Conservation (phyloP, 1,140 invertebrate genomes). For the Arion vulgaris region DNA sequence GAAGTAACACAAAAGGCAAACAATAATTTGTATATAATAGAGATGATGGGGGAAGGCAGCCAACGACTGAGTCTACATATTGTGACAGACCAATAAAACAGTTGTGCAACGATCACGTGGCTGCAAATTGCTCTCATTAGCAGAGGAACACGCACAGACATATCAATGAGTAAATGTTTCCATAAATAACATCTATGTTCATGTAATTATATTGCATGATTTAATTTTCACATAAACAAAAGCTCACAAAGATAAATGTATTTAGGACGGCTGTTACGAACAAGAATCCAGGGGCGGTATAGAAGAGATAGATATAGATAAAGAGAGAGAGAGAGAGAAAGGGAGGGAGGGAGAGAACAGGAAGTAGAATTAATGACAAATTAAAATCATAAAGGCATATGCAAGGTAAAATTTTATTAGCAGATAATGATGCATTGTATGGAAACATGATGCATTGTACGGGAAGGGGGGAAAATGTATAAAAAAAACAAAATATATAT, state of each 20-base stretch:
- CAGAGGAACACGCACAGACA: too few relatives aligned
- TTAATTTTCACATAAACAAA: neutral
- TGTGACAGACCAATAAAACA: too few relatives aligned
- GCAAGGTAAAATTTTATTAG: neutral
- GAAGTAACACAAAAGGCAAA: too few relatives aligned
- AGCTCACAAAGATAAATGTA: slow-evolving; percentile 9
- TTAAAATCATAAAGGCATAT: neutral
- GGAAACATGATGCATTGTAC: neutral
- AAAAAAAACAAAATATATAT: neutral
- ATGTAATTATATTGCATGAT: too few relatives aligned
- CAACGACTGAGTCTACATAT: too few relatives aligned
- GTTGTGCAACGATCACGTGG: too few relatives aligned
- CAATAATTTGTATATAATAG: too few relatives aligned
- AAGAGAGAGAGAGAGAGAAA: neutral
- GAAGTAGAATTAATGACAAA: neutral
- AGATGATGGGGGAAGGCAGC: too few relatives aligned
- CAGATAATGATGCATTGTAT: neutral
- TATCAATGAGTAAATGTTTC: too few relatives aligned
- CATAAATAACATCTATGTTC: too few relatives aligned
- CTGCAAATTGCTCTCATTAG: too few relatives aligned
- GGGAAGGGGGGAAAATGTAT: too few relatives aligned
- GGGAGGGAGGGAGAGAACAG: neutral
- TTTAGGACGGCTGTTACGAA: neutral
- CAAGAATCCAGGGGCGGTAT: neutral
- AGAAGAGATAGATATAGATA: neutral